phyloP scores from a whole-genome alignment of 2,888 invertebrate species.

The Drosophila antonietae region DNA sequence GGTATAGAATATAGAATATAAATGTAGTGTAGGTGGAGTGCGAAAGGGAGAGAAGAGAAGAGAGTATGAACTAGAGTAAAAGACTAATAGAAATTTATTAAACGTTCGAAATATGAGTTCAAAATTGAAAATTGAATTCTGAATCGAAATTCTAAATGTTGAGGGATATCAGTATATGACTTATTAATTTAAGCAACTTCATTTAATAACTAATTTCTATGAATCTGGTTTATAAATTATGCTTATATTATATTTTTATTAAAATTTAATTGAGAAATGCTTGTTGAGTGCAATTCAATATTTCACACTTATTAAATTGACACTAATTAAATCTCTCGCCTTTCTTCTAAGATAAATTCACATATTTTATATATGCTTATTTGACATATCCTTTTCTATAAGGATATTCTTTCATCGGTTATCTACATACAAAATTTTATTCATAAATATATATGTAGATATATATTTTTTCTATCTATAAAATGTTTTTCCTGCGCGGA shows the following conservation, averaged over 20 bases:
- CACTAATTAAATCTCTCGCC: too few relatives aligned
- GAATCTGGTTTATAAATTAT: too few relatives aligned
- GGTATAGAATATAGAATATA: neutral
- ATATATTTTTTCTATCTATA: conserved; percentile 18
- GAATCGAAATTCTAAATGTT: too few relatives aligned
- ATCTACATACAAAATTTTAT: neutral
- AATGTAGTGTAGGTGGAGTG: neutral
- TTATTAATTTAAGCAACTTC: neutral
- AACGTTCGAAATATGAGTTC: neutral
- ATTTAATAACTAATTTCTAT: neutral
- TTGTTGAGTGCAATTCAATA: too few relatives aligned
- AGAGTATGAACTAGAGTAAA: neutral
- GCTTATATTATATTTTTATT: too few relatives aligned
- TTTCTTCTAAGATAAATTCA: too few relatives aligned
- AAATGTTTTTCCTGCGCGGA: conserved; percentile 46
- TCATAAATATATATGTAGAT: neutral
- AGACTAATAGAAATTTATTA: neutral
- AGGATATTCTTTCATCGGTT: conserved; percentile 17
- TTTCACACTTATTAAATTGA: too few relatives aligned
- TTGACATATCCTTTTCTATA: neutral
- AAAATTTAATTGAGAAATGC: too few relatives aligned
- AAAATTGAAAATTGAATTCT: neutral
- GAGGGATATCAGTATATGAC: neutral
- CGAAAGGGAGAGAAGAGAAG: neutral
- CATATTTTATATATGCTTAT: too few relatives aligned